Conservation (phyloP, 2,888 invertebrate species). For the Ectropis crepuscularia region DNA sequence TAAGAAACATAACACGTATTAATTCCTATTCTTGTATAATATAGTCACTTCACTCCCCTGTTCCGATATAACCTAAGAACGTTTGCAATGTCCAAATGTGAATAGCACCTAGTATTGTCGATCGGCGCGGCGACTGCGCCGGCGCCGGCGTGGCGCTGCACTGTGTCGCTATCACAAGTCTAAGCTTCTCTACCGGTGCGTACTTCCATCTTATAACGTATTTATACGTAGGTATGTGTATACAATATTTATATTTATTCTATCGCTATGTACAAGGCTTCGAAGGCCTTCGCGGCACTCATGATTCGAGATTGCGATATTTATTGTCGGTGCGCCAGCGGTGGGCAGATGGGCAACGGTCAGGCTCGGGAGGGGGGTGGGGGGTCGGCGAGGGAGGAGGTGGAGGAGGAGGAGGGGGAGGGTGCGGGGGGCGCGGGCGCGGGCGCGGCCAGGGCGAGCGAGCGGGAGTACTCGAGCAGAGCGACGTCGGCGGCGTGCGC, state of each 20-base stretch:
- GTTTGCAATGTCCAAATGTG: slow-evolving; percentile 78
- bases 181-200: slow-evolving; percentile 84
- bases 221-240: slow-evolving; percentile 80
- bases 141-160: slow-evolving; percentile 43
- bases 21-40: slow-evolving; percentile 72
- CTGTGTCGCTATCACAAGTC: slow-evolving; percentile 79
- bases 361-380: slow-evolving; percentile 83
- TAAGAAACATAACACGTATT: slow-evolving; percentile 75
- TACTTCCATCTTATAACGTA: slow-evolving; percentile 79
- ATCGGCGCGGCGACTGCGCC: slow-evolving; percentile 54
- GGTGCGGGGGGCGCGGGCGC: slow-evolving; percentile 77
- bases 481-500: slow-evolving; percentile 86
- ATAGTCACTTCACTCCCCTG: slow-evolving; percentile 68
- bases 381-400: slow-evolving; percentile 85
- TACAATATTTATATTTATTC: slow-evolving; percentile 73
- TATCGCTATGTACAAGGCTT: slow-evolving; percentile 76
- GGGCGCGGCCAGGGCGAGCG: slow-evolving; percentile 60
- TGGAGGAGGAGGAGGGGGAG: slow-evolving; percentile 86
- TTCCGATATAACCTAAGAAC: slow-evolving; percentile 74
- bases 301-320: slow-evolving; percentile 66
- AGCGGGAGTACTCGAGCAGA: slow-evolving; percentile 90
- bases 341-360: slow-evolving; percentile 83
- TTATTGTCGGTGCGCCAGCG: slow-evolving; percentile 82
- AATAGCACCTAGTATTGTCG: slow-evolving; percentile 85
- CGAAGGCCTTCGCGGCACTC: slow-evolving; percentile 68